phyloP scores from a whole-genome alignment of 1,140 invertebrate species.

The Cyclargus thomasi region DNA sequence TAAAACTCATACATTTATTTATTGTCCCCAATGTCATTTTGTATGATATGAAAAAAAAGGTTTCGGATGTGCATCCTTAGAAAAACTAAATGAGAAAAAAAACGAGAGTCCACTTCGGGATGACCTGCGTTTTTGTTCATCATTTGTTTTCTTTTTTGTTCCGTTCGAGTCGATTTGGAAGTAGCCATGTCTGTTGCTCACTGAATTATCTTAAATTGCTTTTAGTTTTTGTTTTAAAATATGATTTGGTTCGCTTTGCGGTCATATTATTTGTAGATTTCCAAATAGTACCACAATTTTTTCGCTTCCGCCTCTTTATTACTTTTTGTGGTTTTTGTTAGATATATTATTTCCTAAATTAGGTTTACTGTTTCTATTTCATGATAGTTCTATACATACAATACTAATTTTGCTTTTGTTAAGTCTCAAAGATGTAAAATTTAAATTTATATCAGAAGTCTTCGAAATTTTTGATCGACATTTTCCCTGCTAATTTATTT shows the following conservation, averaged over 20 bases:
- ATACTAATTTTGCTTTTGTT: too few species aligned
- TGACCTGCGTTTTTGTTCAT: conserved; percentile 73
- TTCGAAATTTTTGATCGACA: too few species aligned
- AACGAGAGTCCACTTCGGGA: conserved; percentile 54
- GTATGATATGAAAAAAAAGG: conserved; percentile 43
- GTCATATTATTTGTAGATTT: conserved; percentile 36
- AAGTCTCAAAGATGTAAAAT: too few species aligned
- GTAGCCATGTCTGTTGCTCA: conserved; percentile 71
- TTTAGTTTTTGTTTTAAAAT: conserved; percentile 59
- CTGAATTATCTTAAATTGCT: conserved; percentile 73
- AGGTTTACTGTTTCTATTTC: too few species aligned
- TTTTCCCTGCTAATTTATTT: too few species aligned
- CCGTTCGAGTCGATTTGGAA: conserved; percentile 73
- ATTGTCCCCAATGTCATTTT: conserved; percentile 3
- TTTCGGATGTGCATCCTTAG: conserved; percentile 66
- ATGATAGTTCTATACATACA: too few species aligned
- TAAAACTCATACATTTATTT: conserved; percentile 10
- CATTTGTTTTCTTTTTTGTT: conserved; percentile 74
- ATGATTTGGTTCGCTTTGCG: conserved; percentile 49
- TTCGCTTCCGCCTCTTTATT: not conserved
- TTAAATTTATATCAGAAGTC: too few species aligned
- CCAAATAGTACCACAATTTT: conserved; percentile 9
- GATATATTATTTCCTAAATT: not conserved
- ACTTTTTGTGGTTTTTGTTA: not conserved
- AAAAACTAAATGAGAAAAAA: conserved; percentile 61